Evolutionary conservation across 2,797 vertebrate species (phyloP).

Genomic region (Brachyrhaphis roseni): DNA sequence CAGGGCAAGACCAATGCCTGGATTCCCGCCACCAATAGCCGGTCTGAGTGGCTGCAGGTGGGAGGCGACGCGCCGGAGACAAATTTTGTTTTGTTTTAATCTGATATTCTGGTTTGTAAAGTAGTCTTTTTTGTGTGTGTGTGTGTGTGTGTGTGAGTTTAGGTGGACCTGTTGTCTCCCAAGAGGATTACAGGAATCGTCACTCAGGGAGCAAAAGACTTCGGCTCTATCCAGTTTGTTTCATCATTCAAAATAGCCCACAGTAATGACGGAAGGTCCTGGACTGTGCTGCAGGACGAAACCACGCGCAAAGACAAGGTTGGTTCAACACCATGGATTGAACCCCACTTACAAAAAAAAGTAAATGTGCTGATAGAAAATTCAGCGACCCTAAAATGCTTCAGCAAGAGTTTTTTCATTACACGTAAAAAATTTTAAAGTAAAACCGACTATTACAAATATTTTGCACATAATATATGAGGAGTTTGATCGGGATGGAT

Average conservation of each 20-base stretch:
- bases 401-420: not conserved
- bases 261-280: conserved; percentile 84
- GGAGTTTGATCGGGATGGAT: too few relatives aligned
- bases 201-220: conserved; percentile 97
- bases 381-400: not conserved
- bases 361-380: not conserved
- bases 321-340: conserved; percentile 22
- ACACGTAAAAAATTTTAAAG: not conserved
- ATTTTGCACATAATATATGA: too few relatives aligned
- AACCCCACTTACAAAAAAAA: too few relatives aligned
- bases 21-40: conserved; percentile 83
- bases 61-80: not conserved
- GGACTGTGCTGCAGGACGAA: conserved; percentile 85
- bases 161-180: conserved; percentile 88
- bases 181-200: conserved; percentile 90
- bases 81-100: not conserved
- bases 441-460: not conserved
- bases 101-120: not conserved
- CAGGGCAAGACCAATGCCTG: conserved; percentile 97
- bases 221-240: conserved; percentile 92
- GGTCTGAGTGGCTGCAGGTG: conserved; percentile 95
- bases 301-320: conserved; percentile 85
- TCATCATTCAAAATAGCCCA: conserved; percentile 90
- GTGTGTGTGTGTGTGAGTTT: conserved; percentile 5
- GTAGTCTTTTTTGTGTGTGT: not conserved